Percentiles rank a stretch among this genome's conserved stretches.
phyloP scores from a whole-genome alignment of 2,113 vertebrate species.

The Pandion haliaetus region DNA sequence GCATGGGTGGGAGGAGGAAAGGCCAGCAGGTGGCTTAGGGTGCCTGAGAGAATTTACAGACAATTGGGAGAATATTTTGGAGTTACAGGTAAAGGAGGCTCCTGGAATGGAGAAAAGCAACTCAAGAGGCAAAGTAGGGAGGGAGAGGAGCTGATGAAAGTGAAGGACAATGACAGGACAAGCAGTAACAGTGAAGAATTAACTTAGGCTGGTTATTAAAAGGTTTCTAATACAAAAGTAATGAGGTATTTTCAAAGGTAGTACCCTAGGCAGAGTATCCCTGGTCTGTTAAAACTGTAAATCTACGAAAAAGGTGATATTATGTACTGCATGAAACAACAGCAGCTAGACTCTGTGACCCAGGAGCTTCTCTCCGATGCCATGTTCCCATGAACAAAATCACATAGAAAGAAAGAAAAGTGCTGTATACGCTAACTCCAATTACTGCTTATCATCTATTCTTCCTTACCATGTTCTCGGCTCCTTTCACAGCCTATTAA shows the following conservation, averaged over 20 bases:
- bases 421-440: background rate
- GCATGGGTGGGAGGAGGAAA: background rate
- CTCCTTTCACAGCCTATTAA: background rate
- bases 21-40: background rate
- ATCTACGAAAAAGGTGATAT: background rate
- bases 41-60: conserved; percentile 18
- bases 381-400: background rate
- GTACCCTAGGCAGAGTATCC: background rate
- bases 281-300: background rate
- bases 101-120: background rate
- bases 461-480: background rate
- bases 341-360: background rate
- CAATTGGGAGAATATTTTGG: conserved; percentile 26
- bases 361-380: background rate
- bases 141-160: background rate
- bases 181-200: background rate
- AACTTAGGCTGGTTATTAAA: background rate
- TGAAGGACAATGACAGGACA: background rate
- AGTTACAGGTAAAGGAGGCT: background rate
- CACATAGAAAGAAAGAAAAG: background rate
- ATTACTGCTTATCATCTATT: background rate
- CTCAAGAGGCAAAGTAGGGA: background rate
- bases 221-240: background rate
- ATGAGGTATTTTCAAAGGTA: background rate
- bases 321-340: background rate